Evolutionary conservation across 1,140 invertebrate species (phyloP).

Genomic region (Aethina tumida): DNA sequence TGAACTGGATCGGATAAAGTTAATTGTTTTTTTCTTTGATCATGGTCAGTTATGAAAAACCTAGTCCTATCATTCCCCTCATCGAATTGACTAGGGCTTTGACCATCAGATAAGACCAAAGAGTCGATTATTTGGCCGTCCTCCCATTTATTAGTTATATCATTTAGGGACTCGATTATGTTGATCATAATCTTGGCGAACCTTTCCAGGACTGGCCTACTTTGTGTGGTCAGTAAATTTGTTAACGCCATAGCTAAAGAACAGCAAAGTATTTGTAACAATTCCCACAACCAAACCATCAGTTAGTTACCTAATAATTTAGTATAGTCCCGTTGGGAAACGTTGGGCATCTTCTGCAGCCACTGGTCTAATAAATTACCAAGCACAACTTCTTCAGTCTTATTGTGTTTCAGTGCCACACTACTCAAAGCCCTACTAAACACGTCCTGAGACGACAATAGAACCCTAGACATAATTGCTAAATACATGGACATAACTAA

Average conservation of each 20-base stretch:
- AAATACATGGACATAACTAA: slow-evolving; percentile 66
- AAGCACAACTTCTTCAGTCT: slow-evolving; percentile 48
- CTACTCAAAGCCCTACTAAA: slow-evolving; percentile 56
- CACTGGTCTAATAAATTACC: slow-evolving; percentile 63
- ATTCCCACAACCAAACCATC: neutral
- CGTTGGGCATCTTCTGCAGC: slow-evolving; percentile 68
- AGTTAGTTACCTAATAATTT: slow-evolving; percentile 60
- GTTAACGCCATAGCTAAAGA: slow-evolving; percentile 66
- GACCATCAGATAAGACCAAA: slow-evolving; percentile 37
- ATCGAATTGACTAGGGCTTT: slow-evolving; percentile 34
- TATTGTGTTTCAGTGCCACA: slow-evolving; percentile 37
- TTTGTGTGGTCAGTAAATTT: slow-evolving; percentile 61
- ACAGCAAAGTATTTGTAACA: slow-evolving; percentile 2
- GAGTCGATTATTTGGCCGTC: slow-evolving; percentile 41
- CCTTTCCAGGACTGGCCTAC: slow-evolving; percentile 56
- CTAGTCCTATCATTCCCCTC: slow-evolving; percentile 36
- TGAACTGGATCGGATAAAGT: slow-evolving; percentile 59
- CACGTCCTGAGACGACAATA: slow-evolving; percentile 61
- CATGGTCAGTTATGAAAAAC: slow-evolving; percentile 45
- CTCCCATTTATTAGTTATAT: slow-evolving; percentile 68
- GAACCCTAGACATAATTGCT: slow-evolving; percentile 63
- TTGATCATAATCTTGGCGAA: slow-evolving; percentile 67
- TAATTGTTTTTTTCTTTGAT: slow-evolving; percentile 48
- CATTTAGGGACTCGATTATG: slow-evolving; percentile 77
- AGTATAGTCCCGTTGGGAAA: slow-evolving; percentile 65